Percentiles rank a stretch among this genome's conserved stretches.
These are phyloP conservation scores for Bembecia ichneumoniformis DNA, from an alignment of 2,888 invertebrate genomes.

Conservation along the genomic window DNA sequence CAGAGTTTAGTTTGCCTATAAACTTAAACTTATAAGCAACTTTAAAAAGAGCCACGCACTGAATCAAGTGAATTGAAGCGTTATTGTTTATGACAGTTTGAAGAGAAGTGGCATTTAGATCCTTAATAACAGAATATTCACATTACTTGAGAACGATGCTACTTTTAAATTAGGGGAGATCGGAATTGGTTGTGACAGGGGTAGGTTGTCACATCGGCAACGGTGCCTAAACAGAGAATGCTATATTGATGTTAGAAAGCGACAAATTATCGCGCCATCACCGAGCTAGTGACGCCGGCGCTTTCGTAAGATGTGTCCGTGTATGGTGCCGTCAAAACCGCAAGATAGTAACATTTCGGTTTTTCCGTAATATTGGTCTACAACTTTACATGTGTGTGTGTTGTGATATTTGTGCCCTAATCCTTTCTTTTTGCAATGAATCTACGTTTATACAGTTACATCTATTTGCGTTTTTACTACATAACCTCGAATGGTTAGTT, in stretches of 20 bases:
- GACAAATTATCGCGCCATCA: background rate
- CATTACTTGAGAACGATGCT: too few relatives aligned
- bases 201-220: constrained; percentile 5
- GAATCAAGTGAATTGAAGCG: too few relatives aligned
- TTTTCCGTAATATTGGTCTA: constrained; percentile 1
- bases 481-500: background rate
- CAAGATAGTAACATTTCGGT: constrained; percentile 1
- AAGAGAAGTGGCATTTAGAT: too few relatives aligned
- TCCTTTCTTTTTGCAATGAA: background rate
- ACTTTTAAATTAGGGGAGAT: constrained; percentile 3
- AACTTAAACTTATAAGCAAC: too few relatives aligned
- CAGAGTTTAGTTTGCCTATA: too few relatives aligned
- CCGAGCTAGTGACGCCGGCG: constrained; percentile 1
- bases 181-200: constrained; percentile 5
- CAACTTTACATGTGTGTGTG: background rate
- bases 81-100: too few relatives aligned
- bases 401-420: background rate
- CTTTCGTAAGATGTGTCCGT: background rate
- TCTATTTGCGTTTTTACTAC: background rate
- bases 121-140: too few relatives aligned
- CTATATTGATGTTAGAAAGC: too few relatives aligned
- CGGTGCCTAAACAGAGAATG: constrained; percentile 1
- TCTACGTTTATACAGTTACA: background rate
- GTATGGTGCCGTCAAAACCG: background rate
- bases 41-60: too few relatives aligned